These are phyloP conservation scores for Aleiodes sp. DNA, from an alignment of 1,140 invertebrate genomes.

Conservation along the genomic window DNA sequence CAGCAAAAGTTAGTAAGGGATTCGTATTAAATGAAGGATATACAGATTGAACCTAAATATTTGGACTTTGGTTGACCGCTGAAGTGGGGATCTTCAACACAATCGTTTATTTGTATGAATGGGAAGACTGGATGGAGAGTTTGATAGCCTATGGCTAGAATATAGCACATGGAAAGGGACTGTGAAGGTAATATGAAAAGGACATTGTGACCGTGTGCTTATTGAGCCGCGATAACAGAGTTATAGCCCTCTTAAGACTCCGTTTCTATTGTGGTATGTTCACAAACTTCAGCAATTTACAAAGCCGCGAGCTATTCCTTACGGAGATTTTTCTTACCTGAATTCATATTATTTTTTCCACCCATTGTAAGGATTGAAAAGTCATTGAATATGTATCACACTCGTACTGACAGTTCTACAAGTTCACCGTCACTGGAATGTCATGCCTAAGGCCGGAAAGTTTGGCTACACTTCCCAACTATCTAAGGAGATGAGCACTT, in stretches of 20 bases:
- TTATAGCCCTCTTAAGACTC: conserved; percentile 40
- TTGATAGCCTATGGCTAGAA: background rate
- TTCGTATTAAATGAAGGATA: conserved; percentile 34
- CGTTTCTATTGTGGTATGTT: conserved; percentile 40
- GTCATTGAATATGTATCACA: background rate
- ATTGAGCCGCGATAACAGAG: conserved; percentile 55
- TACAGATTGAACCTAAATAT: conserved; percentile 56
- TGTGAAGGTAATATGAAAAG: conserved; percentile 25
- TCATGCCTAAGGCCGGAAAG: too few relatives aligned
- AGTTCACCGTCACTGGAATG: background rate
- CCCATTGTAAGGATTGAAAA: background rate
- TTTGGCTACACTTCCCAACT: too few relatives aligned
- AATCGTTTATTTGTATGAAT: conserved; percentile 27
- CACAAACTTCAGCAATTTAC: conserved; percentile 45
- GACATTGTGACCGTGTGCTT: conserved; percentile 50
- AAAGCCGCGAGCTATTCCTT: conserved; percentile 36
- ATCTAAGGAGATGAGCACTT: too few relatives aligned
- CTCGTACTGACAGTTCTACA: background rate
- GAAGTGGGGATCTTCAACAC: conserved; percentile 37
- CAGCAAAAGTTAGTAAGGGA: conserved; percentile 22
- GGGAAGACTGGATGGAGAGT: conserved; percentile 18
- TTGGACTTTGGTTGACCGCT: too few relatives aligned
- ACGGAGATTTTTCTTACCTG: background rate
- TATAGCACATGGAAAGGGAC: background rate
- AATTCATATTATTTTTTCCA: background rate